Conservation (phyloP, 2,797 vertebrate species). For the Chloroceryle amazona region DNA sequence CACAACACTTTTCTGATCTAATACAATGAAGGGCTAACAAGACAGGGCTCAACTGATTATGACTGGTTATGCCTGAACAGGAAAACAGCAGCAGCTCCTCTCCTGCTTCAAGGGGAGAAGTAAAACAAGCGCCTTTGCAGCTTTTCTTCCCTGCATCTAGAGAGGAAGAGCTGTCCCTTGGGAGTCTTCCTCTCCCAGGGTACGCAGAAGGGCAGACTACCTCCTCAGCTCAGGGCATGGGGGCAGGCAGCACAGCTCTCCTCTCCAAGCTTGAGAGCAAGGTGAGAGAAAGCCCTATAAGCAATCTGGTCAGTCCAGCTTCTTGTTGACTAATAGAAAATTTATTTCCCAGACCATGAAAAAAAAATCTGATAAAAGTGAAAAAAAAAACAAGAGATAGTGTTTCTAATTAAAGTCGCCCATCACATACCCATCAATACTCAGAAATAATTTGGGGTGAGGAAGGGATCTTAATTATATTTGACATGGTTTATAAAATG, state of each 20-base stretch:
- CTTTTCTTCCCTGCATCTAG: background rate
- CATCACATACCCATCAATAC: fast-evolving
- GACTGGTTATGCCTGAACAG: constrained; percentile 9
- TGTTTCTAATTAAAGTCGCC: background rate
- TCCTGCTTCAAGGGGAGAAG: background rate
- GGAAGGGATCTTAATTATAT: background rate
- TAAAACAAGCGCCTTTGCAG: background rate
- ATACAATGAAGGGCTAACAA: background rate
- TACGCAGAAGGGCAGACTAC: background rate
- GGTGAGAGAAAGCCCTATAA: background rate
- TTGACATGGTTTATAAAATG: background rate
- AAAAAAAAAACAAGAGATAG: background rate
- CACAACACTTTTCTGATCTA: background rate
- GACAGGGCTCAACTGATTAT: constrained; percentile 46
- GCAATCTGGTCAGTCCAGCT: background rate
- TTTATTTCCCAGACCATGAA: background rate
- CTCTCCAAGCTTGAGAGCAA: background rate
- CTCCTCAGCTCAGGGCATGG: background rate
- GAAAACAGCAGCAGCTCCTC: background rate
- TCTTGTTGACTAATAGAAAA: background rate
- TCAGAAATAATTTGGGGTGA: fast-evolving
- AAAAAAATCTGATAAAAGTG: background rate
- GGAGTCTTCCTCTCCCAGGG: background rate
- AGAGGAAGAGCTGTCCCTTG: background rate
- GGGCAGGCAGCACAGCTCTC: background rate